Conservation (phyloP, 2,113 vertebrate species). For the Alligator mississippiensis region DNA sequence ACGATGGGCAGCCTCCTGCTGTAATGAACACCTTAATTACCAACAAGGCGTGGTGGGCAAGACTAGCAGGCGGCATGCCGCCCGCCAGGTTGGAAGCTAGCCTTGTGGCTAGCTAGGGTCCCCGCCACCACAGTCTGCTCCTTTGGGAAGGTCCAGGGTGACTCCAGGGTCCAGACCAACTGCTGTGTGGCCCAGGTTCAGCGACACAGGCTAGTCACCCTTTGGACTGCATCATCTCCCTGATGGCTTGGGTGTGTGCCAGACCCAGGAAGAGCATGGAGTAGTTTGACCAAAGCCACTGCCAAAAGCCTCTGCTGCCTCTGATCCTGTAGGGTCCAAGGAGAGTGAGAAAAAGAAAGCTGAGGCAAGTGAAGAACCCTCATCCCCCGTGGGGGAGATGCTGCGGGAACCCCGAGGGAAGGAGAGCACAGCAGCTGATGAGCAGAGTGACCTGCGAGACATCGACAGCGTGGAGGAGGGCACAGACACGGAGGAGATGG, state of each 20-base stretch:
- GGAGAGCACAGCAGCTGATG: neutral
- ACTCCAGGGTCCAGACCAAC: neutral
- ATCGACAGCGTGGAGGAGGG: neutral
- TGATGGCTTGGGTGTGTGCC: accelerated
- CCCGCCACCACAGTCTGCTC: neutral
- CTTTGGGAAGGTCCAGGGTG: neutral
- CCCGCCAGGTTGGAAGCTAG: too few species aligned
- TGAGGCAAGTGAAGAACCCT: neutral
- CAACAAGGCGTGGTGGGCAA: too few species aligned
- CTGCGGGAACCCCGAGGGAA: neutral
- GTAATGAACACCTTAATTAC: too few species aligned
- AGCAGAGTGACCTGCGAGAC: neutral
- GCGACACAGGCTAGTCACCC: accelerated
- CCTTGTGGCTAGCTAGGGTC: neutral
- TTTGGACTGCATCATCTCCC: neutral
- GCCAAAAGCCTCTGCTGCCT: neutral
- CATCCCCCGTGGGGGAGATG: neutral
- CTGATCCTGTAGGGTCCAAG: constrained; percentile 45
- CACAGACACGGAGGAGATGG: constrained; percentile 32
- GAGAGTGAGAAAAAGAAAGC: constrained; percentile 29
- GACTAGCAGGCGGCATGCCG: too few species aligned
- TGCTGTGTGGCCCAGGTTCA: neutral
- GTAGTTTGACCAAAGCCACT: neutral
- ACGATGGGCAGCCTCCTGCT: too few species aligned
- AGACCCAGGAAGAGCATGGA: neutral